Percentiles rank a stretch among this genome's conserved stretches.
Conservation (phyloP, 1,140 invertebrate genomes). For the Bilobella aurantiaca region DNA sequence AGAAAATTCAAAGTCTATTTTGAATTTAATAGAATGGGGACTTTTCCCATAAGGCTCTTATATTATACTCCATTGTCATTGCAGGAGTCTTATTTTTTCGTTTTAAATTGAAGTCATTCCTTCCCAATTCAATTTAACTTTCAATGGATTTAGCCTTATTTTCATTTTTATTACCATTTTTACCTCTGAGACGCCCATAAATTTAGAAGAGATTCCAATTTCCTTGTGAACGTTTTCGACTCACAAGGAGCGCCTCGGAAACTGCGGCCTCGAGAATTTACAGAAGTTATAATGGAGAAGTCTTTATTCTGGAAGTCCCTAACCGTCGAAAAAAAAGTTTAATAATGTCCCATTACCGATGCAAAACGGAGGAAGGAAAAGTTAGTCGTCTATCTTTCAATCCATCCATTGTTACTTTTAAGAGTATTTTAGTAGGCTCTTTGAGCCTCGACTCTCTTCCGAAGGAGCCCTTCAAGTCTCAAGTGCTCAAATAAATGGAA, state of each 20-base stretch:
- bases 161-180: conserved; percentile 37
- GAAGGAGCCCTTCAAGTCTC: too few relatives aligned
- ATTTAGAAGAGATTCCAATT: conserved; percentile 37
- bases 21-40: too few relatives aligned
- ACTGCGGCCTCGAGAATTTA: too few relatives aligned
- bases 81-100: not conserved
- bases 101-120: conserved; percentile 36
- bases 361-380: conserved; percentile 5
- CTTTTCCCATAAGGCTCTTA: too few relatives aligned
- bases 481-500: not conserved
- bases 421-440: conserved; percentile 3
- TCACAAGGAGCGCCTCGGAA: too few relatives aligned
- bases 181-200: conserved; percentile 36
- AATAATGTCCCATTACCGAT: not conserved
- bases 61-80: too few relatives aligned
- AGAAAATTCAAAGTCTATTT: too few relatives aligned
- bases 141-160: conserved; percentile 34
- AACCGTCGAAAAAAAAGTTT: conserved; percentile 1
- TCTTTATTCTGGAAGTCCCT: too few relatives aligned
- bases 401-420: conserved; percentile 6
- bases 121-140: conserved; percentile 36
- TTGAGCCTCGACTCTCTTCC: not conserved
- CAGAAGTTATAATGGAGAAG: too few relatives aligned
- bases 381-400: conserved; percentile 7
- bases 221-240: conserved; percentile 17